Percentiles rank a stretch among this genome's conserved stretches.
Evolutionary conservation across 2,113 vertebrate species (phyloP).

Genomic region (Poecile atricapillus): DNA sequence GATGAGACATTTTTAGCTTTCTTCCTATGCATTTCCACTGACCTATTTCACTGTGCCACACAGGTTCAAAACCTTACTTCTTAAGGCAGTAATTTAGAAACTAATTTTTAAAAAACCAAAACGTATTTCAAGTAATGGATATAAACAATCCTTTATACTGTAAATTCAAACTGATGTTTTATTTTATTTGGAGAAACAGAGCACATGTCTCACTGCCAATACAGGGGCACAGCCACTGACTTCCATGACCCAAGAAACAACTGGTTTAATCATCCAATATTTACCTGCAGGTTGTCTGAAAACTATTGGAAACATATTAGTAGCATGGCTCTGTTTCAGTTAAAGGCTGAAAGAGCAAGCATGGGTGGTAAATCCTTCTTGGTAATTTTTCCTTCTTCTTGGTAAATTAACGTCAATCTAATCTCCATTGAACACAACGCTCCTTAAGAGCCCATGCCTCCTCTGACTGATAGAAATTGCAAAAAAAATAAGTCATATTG

Average conservation of each 20-base stretch:
- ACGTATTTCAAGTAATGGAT: neutral
- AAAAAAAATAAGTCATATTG: neutral
- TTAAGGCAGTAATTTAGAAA: neutral
- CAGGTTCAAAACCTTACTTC: neutral
- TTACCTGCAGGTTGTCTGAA: neutral
- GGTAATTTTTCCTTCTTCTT: neutral
- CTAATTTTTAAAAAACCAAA: neutral
- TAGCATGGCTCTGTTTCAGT: neutral
- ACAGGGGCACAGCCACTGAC: neutral
- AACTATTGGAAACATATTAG: neutral
- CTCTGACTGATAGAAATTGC: neutral
- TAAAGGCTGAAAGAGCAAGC: neutral
- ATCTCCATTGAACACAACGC: neutral
- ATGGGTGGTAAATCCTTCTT: neutral
- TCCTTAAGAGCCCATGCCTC: neutral
- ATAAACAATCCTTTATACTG: neutral
- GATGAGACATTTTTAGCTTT: neutral
- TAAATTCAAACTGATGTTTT: neutral
- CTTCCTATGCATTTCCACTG: neutral
- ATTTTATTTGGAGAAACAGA: neutral
- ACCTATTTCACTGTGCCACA: neutral
- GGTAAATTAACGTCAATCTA: neutral
- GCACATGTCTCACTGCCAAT: neutral
- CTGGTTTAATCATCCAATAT: neutral
- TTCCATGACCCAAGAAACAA: neutral